Conservation (phyloP, 2,113 vertebrate genomes). For the Nothocercus nigrocapillus region DNA sequence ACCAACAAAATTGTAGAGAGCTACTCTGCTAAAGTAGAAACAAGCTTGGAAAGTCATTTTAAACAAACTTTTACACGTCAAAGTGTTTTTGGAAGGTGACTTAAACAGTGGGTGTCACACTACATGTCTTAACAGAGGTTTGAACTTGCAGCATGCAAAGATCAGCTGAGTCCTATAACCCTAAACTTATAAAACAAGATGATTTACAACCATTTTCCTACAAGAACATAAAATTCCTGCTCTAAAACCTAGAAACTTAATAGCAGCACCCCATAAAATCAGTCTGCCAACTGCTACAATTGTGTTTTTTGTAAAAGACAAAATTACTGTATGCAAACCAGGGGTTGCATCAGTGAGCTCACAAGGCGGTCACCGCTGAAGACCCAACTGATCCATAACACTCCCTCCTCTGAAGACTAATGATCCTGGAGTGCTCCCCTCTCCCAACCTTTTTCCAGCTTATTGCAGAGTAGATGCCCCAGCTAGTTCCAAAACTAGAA, state of each 20-base stretch:
- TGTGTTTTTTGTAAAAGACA: neutral
- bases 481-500: neutral
- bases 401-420: neutral
- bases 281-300: neutral
- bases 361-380: neutral
- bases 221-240: neutral
- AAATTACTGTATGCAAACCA: fast-evolving
- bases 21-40: neutral
- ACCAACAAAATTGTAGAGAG: neutral
- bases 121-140: neutral
- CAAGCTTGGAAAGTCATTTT: neutral
- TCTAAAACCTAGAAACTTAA: neutral
- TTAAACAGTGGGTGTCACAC: neutral
- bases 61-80: neutral
- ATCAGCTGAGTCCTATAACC: neutral
- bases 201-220: neutral
- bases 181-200: neutral
- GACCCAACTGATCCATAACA: fast-evolving
- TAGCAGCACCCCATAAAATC: neutral
- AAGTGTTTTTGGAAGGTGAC: neutral
- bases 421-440: neutral
- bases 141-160: neutral
- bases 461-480: neutral
- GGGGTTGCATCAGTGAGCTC: neutral
- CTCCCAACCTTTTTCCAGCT: neutral